Evolutionary conservation across 2,888 invertebrate genomes (phyloP).

Genomic region (Slavum lentiscoides): DNA sequence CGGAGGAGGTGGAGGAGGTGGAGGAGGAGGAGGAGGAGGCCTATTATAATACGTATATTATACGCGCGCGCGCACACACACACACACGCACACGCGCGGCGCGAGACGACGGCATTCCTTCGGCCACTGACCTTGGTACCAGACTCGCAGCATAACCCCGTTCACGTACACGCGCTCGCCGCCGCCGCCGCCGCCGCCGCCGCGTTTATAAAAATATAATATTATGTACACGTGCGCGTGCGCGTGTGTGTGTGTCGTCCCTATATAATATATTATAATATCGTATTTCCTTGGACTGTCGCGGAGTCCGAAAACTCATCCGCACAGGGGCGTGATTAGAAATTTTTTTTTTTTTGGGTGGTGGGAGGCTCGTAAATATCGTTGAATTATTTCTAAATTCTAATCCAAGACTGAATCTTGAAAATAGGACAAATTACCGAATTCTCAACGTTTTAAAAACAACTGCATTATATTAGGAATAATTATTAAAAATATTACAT

Average conservation of each 20-base stretch:
- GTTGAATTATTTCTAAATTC: too few species aligned
- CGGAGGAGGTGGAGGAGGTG: background rate
- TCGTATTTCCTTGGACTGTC: slow-evolving; percentile 45
- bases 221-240: background rate
- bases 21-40: slow-evolving; percentile 27
- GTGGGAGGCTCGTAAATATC: too few species aligned
- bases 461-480: too few species aligned
- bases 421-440: too few species aligned
- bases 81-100: slow-evolving; percentile 15
- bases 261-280: slow-evolving; percentile 18
- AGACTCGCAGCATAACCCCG: slow-evolving; percentile 45
- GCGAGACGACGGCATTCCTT: slow-evolving; percentile 52
- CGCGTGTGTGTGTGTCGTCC: background rate
- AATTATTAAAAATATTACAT: too few species aligned
- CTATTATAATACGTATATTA: slow-evolving; percentile 2
- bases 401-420: too few species aligned
- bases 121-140: slow-evolving; percentile 54
- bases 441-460: too few species aligned
- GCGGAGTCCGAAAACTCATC: too few species aligned
- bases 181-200: background rate
- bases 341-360: too few species aligned
- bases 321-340: too few species aligned
- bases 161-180: slow-evolving; percentile 16
- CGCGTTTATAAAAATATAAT: background rate
- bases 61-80: background rate